Evolutionary conservation across 2,888 invertebrate genomes (phyloP), one percentile per base, ranked within the genome.

Genomic region (Diarsia brunnea): DNA sequence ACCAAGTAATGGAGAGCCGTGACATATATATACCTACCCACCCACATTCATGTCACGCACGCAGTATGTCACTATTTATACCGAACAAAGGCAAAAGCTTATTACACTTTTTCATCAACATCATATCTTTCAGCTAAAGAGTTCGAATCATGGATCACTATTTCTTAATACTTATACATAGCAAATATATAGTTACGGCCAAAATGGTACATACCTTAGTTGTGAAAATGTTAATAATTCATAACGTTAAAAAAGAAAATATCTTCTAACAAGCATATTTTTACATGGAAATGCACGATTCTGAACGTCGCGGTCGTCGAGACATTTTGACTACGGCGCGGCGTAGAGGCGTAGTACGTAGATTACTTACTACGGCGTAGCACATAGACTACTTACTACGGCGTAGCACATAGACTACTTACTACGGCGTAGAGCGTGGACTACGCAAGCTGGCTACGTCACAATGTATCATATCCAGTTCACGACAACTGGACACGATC

Each of bases 401-500:
- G 21, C 64, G 73, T 79, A 80, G 58, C 66, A n/a, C 24, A 45
- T 64, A 43, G 38, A 51, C 67, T 69, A 72, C 27, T 8, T 72
- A n/a, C 68, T 78, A 65, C 69, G 67, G 19, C 67, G 67, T 67
- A 64, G 64, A 73, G 67, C 78, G 49, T 31, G 21, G 49, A 45
- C 70, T 69, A 69, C 67, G 67, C 67, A 51, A 71, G 61, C 65
- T 12, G 43, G 24, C 69, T 75, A 69, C 71, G 65, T 63, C 84
- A 84, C 69, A 74, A 69, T 67, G 63, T 81, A 75, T 80, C 66
- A 69, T 75, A 75, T 55, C 61, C 27, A 73, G n/a, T 75, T 69
- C 49, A 47, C 66, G 76, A 78, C 75, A 70, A 65, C 65, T 75
- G 83, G 73, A 79, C 76, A 72, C 70, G 66, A 82, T 82, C 79